Evolutionary conservation across 2,888 invertebrate genomes (phyloP), one percentile per base, ranked within the genome.

Genomic region (Ischnura elegans): DNA sequence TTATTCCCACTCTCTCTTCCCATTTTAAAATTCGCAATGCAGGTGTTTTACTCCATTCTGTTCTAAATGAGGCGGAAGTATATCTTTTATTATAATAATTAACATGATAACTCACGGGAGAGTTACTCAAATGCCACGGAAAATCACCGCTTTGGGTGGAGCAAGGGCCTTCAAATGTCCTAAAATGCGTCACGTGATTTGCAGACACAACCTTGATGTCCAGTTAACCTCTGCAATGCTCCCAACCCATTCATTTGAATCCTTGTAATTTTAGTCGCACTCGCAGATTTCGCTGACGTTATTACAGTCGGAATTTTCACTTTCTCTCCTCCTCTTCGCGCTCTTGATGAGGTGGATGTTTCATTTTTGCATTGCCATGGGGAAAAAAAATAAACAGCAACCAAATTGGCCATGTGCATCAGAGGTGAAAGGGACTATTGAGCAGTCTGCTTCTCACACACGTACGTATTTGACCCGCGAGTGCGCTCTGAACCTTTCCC

Each of bases 221-320:
- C n/a, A n/a, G n/a, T n/a, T 76, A 36, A 76, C 29, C 25, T 76
- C 36, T 25, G 51, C 51, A 51, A 13, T 1, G 51, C 13, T 10
- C n/a, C 25, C 61, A 61, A 5, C 61, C 61, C 61, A 21, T 25
- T 19, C 8, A 8, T 51, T 19, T 51, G 6, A 13, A 0, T 13
- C 76, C n/a, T 36, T 76, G 29, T 76, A 76, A 10, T 76, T 76
- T 76, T 76, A 0, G 76, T 36, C 76, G 76, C 76, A 36, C 76
- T 76, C n/a, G n/a, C n/a, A n/a, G 76, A 76, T 76, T 76, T 29
- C 36, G 36, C 76, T 76, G 76, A 76, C 76, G 36, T 76, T 76
- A 76, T 76, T 76, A 76, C 76, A 29, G 36, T 36, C 36, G 76
- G 36, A 76, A 29, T 76, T 76, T 76, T 36, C 76, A 76, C 36